Conservation (phyloP, 2,113 vertebrate genomes). For the Saccopteryx leptura region DNA sequence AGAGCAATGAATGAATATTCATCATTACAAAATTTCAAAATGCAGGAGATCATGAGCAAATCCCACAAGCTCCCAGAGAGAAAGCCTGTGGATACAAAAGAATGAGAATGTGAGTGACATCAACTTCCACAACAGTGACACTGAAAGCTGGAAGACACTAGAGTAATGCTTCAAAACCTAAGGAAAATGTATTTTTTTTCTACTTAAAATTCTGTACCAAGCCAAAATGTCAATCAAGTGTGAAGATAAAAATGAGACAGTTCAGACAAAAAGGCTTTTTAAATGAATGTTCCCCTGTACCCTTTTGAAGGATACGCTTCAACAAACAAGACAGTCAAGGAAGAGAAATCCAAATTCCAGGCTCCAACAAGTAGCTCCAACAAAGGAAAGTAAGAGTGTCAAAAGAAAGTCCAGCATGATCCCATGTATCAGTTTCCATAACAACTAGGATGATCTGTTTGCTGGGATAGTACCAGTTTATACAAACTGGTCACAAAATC, state of each 20-base stretch:
- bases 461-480: neutral
- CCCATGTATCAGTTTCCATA: neutral
- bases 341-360: conserved; percentile 25
- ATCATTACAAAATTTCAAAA: conserved; percentile 32
- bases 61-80: conserved; percentile 22
- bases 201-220: conserved; percentile 48
- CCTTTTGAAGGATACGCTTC: conserved; percentile 22
- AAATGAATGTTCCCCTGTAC: neutral
- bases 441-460: neutral
- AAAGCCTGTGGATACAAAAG: neutral
- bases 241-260: conserved; percentile 15
- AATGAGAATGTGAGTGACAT: neutral
- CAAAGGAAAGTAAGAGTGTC: neutral
- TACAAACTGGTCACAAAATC: neutral
- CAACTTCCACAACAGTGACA: neutral
- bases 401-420: neutral
- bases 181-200: conserved; percentile 25
- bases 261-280: neutral
- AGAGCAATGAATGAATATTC: neutral
- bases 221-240: conserved; percentile 22
- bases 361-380: neutral
- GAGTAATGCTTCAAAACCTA: conserved; percentile 7
- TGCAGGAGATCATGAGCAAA: neutral
- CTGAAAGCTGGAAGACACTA: neutral
- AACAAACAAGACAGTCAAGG: conserved; percentile 17